Base-by-base conservation (phyloP, 2,888 invertebrate species). In the Orchesella flavescens region DNA sequence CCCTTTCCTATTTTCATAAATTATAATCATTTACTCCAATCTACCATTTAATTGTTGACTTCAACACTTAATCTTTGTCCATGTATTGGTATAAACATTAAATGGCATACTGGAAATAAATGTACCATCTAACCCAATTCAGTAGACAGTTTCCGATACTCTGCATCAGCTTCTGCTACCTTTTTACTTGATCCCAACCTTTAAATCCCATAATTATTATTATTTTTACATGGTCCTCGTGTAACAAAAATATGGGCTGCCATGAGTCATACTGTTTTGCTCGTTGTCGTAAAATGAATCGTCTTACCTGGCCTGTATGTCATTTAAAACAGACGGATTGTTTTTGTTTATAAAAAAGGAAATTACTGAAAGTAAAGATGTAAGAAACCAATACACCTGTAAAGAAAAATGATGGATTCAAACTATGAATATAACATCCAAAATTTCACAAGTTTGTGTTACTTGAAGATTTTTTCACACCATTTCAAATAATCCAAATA, bases 241-340 rank as follows among this genome's bases (percentile, higher is more conserved):
- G n/a, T n/a, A n/a, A n/a, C n/a, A n/a, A n/a, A n/a, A n/a, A n/a
- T n/a, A n/a, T n/a, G n/a, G n/a, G n/a, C n/a, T n/a, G n/a, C n/a
- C n/a, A n/a, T n/a, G n/a, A n/a, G n/a, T n/a, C n/a, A n/a, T n/a
- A n/a, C n/a, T n/a, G n/a, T n/a, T n/a, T n/a, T n/a, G n/a, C n/a
- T n/a, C n/a, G n/a, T n/a, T n/a, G n/a, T n/a, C n/a, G n/a, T n/a
- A n/a, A n/a, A n/a, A n/a, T n/a, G n/a, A n/a, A 34, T 34, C 34
- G 34, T 63, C 44, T 71, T 49, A 78, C 78, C 71, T 15, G 44
- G 78, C 69, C 71, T 63, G 43, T 15, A 78, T 78, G 15, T 78
- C 71, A 17, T 78, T 78, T 61, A 63, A 17, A 10, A 78, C 53
- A 1, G 24, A 49, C 0, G 24, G 24, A 12, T 71, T 34, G 24